Percentiles rank a stretch among this genome's conserved stretches.
Conservation (phyloP, 2,797 vertebrate genomes). For the Saxicola maurus region DNA sequence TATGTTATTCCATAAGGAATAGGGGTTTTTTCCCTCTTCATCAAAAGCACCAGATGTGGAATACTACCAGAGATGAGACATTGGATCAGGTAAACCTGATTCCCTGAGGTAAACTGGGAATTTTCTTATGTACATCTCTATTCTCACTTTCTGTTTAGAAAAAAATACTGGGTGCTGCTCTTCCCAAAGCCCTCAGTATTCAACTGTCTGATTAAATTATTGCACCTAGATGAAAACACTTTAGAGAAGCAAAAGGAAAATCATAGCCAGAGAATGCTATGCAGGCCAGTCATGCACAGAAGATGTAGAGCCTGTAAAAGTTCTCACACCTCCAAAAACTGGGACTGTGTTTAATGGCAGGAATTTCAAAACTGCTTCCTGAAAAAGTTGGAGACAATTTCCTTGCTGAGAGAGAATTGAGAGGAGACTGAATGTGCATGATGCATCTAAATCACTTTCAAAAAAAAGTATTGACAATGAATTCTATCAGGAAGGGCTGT, state of each 20-base stretch:
- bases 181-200: background rate
- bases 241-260: background rate
- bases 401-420: background rate
- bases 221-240: background rate
- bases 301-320: background rate
- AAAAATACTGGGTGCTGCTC: background rate
- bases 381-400: background rate
- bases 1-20: background rate
- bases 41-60: background rate
- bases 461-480: background rate
- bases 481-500: background rate
- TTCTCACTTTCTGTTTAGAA: background rate
- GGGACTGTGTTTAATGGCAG: background rate
- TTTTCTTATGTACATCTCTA: background rate
- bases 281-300: background rate
- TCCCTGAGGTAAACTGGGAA: background rate
- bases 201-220: background rate
- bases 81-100: background rate
- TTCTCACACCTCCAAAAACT: background rate
- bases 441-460: background rate
- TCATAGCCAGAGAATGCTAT: background rate
- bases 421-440: background rate
- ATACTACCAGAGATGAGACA: background rate
- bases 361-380: background rate
- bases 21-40: accelerated